These are phyloP conservation scores for Mongoloraphidia duomilia DNA, from an alignment of 2,888 invertebrate species.

Conservation along the genomic window DNA sequence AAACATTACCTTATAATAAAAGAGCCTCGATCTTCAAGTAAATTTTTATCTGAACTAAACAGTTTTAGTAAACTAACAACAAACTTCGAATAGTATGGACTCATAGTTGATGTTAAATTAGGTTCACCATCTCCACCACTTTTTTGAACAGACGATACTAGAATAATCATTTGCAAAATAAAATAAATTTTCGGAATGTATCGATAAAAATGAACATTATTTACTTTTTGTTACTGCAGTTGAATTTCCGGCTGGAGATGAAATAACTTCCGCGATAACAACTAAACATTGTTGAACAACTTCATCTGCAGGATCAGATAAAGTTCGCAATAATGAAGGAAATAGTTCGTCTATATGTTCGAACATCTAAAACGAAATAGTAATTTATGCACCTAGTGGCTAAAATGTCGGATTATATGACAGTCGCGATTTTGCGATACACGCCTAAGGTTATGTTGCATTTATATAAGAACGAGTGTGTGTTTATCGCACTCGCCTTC, in stretches of 20 bases:
- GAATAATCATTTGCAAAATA: background rate
- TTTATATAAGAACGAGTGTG: no score
- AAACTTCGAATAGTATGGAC: constrained; percentile 71
- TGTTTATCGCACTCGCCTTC: no score
- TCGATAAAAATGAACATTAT: no score
- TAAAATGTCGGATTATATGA: no score
- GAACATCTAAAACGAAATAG: constrained; percentile 43
- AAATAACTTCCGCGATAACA: constrained; percentile 72
- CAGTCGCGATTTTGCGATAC: no score
- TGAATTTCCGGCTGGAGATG: constrained; percentile 32
- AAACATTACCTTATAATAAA: constrained; percentile 75
- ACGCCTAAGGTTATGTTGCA: no score
- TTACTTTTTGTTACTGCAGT: no score
- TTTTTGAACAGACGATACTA: background rate
- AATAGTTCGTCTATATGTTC: constrained; percentile 57
- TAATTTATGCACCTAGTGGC: no score
- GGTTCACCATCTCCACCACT: background rate
- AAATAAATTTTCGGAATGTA: no score
- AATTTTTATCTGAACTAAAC: constrained; percentile 69
- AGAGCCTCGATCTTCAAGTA: constrained; percentile 83
- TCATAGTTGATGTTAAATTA: constrained; percentile 12
- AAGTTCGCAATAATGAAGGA: constrained; percentile 62
- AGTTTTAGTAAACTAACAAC: constrained; percentile 69
- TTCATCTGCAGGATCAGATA: constrained; percentile 88
- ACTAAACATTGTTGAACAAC: constrained; percentile 88